These are phyloP conservation scores for Argentina silus DNA, from an alignment of 2,797 vertebrate species.

Conservation along the genomic window DNA sequence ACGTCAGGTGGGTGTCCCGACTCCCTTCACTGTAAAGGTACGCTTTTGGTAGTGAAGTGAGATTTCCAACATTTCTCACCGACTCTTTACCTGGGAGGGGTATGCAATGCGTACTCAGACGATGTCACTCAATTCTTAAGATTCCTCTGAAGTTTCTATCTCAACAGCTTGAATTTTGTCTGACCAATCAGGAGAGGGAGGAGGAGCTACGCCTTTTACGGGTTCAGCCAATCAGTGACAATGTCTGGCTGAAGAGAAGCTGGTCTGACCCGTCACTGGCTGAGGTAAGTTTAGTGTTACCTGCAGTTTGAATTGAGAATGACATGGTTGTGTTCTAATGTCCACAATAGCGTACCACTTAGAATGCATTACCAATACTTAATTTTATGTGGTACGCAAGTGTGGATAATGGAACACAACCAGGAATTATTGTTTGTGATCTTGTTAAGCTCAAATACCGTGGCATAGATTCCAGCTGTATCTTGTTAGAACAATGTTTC, in stretches of 20 bases:
- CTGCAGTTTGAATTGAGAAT: too few relatives aligned
- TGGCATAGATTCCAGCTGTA: too few relatives aligned
- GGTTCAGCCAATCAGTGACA: conserved; percentile 72
- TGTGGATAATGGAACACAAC: too few relatives aligned
- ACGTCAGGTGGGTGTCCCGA: conserved; percentile 68
- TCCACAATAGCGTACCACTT: too few relatives aligned
- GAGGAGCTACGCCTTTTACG: conserved; percentile 67
- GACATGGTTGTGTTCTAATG: too few relatives aligned
- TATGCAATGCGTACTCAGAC: neutral
- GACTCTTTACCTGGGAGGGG: neutral
- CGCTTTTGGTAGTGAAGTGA: neutral
- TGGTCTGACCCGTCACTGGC: conserved; percentile 67
- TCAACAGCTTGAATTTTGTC: neutral
- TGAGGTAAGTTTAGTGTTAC: conserved; percentile 56
- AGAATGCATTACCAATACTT: too few relatives aligned
- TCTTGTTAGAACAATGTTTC: conserved; percentile 1
- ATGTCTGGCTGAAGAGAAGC: conserved; percentile 79
- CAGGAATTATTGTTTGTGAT: neutral
- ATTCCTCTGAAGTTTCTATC: conserved; percentile 6
- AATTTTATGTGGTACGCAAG: too few relatives aligned
- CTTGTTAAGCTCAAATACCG: neutral
- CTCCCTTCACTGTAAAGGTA: neutral
- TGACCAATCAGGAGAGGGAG: conserved; percentile 67
- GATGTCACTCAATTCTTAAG: neutral
- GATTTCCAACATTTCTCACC: neutral